Evolutionary conservation across 2,888 invertebrate genomes (phyloP), one percentile per base, ranked within the genome.

Genomic region (Nomada fucata): DNA sequence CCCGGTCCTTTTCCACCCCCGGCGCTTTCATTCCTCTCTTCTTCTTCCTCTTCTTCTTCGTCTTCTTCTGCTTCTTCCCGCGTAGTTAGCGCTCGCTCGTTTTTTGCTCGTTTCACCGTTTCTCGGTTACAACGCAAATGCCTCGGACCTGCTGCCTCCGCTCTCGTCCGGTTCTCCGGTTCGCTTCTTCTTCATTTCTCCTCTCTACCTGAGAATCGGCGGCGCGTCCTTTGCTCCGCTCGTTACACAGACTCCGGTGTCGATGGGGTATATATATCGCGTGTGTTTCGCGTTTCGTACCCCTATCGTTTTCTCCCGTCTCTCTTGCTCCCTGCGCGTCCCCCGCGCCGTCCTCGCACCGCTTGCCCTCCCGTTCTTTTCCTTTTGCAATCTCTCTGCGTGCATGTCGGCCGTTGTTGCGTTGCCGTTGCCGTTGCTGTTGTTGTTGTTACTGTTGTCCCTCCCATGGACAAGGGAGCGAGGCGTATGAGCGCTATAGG

Each of bases 251-350:
- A 75, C 68, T 65, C 29, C 88, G 86, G 89, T 90, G 90, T 92
- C 91, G 92, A 92, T 91, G 90, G 87, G 86, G 90, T 92, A 90
- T 90, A 80, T 77, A 81, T 75, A 87, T 88, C 91, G 88, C 92
- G 90, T 89, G 90, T 89, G 90, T 91, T 90, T 90, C 74, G 83
- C 85, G 90, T 92, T 91, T 90, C 78, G 74, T 86, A 82, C 81
- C 74, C 64, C 76, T 86, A 81, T 84, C 84, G 84, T 78, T 67
- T 78, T 83, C 60, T 59, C 42, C 18, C 59, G 52, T 50, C 59
- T 61, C 74, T 74, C 42, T 26, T 44, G 20, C 57, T 69, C 57
- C 23, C 18, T 5, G 15, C 53, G 57, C 15, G 13, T 10, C 69
- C 36, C n/a, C 23, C 79, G 55, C 23, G 11, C 68, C 57, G 63